Conservation (phyloP, 2,888 invertebrate genomes). For the Deilephila porcellus region DNA sequence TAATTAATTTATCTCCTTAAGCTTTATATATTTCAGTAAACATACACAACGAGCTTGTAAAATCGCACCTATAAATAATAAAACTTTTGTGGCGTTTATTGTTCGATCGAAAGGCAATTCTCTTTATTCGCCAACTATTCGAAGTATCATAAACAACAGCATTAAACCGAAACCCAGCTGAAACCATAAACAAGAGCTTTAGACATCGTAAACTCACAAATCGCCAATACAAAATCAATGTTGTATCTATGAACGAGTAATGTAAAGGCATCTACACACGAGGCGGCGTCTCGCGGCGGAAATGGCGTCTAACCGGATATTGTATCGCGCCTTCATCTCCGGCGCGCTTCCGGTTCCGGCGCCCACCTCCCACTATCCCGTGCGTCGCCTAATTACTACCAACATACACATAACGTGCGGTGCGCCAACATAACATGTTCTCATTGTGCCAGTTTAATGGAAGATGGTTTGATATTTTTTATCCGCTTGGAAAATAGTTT, state of each 20-base stretch:
- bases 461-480: constrained; percentile 25
- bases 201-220: constrained; percentile 42
- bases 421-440: constrained; percentile 13
- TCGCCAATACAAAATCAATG: constrained; percentile 55
- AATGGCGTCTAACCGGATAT: constrained; percentile 84
- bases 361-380: constrained; percentile 62
- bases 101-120: constrained; percentile 7
- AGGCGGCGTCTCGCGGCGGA: constrained; percentile 78
- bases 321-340: constrained; percentile 86
- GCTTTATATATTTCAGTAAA: background rate
- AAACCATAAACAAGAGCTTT: constrained; percentile 27
- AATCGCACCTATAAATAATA: background rate
- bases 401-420: constrained; percentile 36
- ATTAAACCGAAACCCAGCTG: constrained; percentile 12
- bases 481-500: constrained; percentile 30
- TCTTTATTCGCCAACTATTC: background rate
- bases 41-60: background rate
- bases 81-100: constrained; percentile 2
- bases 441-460: constrained; percentile 21
- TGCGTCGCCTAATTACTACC: constrained; percentile 81
- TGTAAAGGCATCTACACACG: constrained; percentile 67
- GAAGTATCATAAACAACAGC: constrained; percentile 12
- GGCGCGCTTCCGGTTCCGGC: constrained; percentile 80
- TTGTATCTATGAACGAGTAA: constrained; percentile 48
- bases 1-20: background rate